A percentile compares a stretch with the other conserved stretches of the same genome.
Evolutionary conservation across 1,140 invertebrate genomes (phyloP).

Genomic region (Drosophila seguyi): DNA sequence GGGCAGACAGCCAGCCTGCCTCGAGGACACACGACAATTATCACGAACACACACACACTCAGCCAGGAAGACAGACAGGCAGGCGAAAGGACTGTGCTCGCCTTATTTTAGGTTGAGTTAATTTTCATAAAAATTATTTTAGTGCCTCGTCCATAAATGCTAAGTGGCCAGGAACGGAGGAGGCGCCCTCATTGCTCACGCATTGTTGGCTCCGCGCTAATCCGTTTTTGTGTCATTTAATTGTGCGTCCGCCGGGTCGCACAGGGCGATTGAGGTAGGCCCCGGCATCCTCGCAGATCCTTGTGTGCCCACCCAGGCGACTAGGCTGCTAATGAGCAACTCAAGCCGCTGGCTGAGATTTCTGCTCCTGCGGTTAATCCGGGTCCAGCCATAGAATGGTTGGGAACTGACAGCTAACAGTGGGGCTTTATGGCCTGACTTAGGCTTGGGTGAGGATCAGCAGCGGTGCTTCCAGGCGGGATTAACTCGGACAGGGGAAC

Average conservation of each 20-base stretch:
- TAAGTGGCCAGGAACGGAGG: constrained; percentile 34
- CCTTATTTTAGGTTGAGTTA: constrained; percentile 61
- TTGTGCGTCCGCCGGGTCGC: constrained; percentile 21
- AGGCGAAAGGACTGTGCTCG: constrained; percentile 24
- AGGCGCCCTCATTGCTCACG: constrained; percentile 43
- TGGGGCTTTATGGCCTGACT: constrained; percentile 3
- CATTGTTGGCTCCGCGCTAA: constrained; percentile 65
- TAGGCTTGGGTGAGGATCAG: constrained; percentile 13
- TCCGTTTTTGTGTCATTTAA: constrained; percentile 57
- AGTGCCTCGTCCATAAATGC: constrained; percentile 61
- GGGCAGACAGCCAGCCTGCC: constrained; percentile 23
- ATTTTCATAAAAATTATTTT: constrained; percentile 78
- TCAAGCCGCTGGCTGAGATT: constrained; percentile 27
- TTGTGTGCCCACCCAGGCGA: constrained; percentile 38
- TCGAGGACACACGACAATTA: constrained; percentile 66
- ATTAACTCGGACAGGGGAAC: constrained; percentile 21
- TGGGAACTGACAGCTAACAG: background rate
- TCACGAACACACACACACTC: constrained; percentile 30
- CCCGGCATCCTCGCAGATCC: constrained; percentile 23
- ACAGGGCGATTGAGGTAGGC: constrained; percentile 34
- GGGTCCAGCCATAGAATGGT: background rate
- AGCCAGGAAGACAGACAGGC: background rate
- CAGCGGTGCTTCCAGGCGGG: constrained; percentile 16
- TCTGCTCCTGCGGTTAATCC: constrained; percentile 28
- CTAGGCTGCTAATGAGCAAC: constrained; percentile 65